These are phyloP conservation scores for Eupleurogrammus muticus DNA, from an alignment of 2,797 vertebrate genomes.

Conservation along the genomic window DNA sequence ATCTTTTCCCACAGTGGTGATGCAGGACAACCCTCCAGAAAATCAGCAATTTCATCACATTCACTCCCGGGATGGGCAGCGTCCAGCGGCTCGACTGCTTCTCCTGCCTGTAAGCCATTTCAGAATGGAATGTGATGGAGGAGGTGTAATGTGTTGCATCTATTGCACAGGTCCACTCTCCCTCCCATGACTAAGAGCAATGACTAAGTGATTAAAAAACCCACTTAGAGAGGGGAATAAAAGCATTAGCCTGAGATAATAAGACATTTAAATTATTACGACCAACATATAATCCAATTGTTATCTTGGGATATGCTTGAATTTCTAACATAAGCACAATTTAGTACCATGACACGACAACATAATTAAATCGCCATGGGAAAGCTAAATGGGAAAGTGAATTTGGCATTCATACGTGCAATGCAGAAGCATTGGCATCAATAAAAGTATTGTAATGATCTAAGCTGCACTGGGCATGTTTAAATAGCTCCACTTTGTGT, in stretches of 20 bases:
- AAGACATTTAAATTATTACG: background rate
- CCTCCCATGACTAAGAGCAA: background rate
- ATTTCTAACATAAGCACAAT: too few species aligned
- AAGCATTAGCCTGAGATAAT: constrained; percentile 8
- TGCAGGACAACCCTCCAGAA: background rate
- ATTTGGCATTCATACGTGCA: background rate
- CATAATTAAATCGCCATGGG: constrained; percentile 5
- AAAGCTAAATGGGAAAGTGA: background rate
- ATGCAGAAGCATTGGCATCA: background rate
- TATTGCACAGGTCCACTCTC: background rate
- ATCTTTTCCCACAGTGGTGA: too few species aligned
- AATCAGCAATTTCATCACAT: constrained; percentile 16
- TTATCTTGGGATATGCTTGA: too few species aligned
- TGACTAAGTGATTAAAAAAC: background rate
- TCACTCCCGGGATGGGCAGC: constrained; percentile 14
- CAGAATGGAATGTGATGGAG: background rate
- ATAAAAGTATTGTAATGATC: background rate
- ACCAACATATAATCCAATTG: too few species aligned
- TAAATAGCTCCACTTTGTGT: background rate
- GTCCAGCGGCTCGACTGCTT: constrained; percentile 1
- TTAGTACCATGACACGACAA: background rate
- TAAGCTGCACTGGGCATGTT: background rate
- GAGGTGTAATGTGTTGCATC: too few species aligned
- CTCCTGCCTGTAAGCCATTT: background rate
- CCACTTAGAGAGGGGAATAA: background rate